Conservation (phyloP, 2,113 vertebrate species). For the Rousettus leschenaultii region DNA sequence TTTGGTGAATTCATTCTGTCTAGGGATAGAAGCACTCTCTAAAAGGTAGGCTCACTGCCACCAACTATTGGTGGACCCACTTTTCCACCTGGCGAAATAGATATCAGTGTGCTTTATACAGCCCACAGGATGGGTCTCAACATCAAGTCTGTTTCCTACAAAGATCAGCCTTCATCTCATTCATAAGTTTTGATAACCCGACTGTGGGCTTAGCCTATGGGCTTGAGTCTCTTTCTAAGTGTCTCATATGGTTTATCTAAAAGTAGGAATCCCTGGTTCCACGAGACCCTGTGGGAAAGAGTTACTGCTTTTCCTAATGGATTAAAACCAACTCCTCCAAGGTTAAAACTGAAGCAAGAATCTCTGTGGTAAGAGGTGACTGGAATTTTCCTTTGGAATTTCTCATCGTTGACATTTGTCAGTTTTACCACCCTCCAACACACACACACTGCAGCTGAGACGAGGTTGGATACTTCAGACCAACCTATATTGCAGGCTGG, state of each 20-base stretch:
- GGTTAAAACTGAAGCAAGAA: background rate
- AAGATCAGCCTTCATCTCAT: background rate
- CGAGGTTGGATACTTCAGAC: background rate
- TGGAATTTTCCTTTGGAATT: slow-evolving; percentile 41
- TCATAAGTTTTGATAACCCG: background rate
- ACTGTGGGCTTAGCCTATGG: background rate
- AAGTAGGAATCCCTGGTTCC: background rate
- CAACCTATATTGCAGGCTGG: background rate
- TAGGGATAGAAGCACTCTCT: background rate
- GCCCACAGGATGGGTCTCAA: background rate
- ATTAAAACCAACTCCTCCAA: background rate
- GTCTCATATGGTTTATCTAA: background rate
- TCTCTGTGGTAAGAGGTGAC: background rate
- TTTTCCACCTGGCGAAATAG: background rate
- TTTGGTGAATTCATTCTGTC: background rate
- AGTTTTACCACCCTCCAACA: background rate
- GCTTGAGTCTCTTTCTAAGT: background rate
- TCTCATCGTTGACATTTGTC: background rate
- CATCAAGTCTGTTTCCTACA: background rate
- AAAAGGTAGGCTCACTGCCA: background rate
- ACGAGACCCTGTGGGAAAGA: background rate
- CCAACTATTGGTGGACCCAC: background rate
- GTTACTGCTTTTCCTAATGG: background rate
- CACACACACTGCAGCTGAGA: background rate
- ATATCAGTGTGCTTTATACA: background rate